These are phyloP conservation scores for Todus mexicanus DNA, from an alignment of 2,797 vertebrate species.

Conservation along the genomic window DNA sequence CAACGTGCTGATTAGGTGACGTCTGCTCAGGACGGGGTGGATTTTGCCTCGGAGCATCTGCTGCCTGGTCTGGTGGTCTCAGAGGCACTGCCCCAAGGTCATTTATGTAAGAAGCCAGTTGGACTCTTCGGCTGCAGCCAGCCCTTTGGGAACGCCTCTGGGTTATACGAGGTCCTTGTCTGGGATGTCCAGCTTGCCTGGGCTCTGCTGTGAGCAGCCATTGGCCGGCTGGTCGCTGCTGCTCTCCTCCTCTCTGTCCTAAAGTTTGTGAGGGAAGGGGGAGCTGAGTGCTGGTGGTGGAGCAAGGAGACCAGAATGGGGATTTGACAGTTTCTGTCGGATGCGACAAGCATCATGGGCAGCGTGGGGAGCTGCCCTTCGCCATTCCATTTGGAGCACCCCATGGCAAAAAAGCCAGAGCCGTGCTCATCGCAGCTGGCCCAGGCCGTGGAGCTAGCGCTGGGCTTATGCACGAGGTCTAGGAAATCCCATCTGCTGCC, in stretches of 20 bases:
- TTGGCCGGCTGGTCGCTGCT: fast-evolving
- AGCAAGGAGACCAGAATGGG: neutral
- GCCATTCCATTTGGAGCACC: neutral
- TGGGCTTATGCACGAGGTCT: neutral
- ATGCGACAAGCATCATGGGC: neutral
- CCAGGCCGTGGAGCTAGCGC: fast-evolving
- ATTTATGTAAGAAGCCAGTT: constrained; percentile 37
- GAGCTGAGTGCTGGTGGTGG: neutral
- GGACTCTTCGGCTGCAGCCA: neutral
- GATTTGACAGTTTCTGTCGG: neutral
- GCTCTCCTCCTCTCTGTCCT: neutral
- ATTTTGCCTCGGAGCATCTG: constrained; percentile 60
- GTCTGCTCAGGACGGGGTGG: constrained; percentile 6
- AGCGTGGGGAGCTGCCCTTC: neutral
- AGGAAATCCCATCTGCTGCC: neutral
- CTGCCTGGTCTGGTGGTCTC: constrained; percentile 8
- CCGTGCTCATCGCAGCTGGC: neutral
- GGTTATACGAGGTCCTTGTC: neutral
- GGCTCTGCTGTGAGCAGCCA: neutral
- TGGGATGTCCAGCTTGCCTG: neutral
- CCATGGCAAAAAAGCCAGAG: neutral
- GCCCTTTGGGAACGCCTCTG: neutral
- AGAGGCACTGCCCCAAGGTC: neutral
- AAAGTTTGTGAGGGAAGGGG: neutral
- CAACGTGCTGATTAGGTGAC: constrained; percentile 54